Evolutionary conservation across 2,888 invertebrate genomes (phyloP).

Genomic region (Actias luna): DNA sequence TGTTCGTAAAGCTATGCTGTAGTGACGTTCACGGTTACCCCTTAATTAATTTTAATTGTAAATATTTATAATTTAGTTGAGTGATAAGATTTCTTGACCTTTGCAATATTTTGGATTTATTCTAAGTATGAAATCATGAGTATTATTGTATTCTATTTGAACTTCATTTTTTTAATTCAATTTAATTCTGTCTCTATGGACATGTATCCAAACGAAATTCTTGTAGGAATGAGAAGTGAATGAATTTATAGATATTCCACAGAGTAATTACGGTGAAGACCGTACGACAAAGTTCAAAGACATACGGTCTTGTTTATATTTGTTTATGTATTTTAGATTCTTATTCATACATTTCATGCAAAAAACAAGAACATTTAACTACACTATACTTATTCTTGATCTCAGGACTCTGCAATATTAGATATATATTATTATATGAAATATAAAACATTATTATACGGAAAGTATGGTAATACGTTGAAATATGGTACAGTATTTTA

Average conservation of each 20-base stretch:
- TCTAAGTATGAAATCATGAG: neutral
- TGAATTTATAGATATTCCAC: neutral
- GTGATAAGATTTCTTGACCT: neutral
- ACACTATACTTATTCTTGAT: too few species aligned
- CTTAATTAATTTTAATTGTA: conserved; percentile 24
- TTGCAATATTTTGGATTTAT: neutral
- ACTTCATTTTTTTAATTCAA: neutral
- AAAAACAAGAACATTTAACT: too few species aligned
- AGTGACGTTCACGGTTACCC: conserved; percentile 46
- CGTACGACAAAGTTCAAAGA: neutral
- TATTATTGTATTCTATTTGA: neutral
- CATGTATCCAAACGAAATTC: conserved; percentile 15
- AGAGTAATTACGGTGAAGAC: neutral
- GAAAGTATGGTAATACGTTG: too few species aligned
- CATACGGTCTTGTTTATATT: too few species aligned
- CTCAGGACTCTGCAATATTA: too few species aligned
- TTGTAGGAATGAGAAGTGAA: conserved; percentile 16
- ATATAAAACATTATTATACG: too few species aligned
- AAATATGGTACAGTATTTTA: too few species aligned
- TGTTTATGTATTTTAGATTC: too few species aligned
- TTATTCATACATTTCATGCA: too few species aligned
- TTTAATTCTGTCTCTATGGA: neutral
- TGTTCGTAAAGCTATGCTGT: conserved; percentile 61
- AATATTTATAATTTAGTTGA: conserved; percentile 9
- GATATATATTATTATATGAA: too few species aligned